Conservation (phyloP, 2,888 invertebrate genomes). For the Scaptomyza reducta region DNA sequence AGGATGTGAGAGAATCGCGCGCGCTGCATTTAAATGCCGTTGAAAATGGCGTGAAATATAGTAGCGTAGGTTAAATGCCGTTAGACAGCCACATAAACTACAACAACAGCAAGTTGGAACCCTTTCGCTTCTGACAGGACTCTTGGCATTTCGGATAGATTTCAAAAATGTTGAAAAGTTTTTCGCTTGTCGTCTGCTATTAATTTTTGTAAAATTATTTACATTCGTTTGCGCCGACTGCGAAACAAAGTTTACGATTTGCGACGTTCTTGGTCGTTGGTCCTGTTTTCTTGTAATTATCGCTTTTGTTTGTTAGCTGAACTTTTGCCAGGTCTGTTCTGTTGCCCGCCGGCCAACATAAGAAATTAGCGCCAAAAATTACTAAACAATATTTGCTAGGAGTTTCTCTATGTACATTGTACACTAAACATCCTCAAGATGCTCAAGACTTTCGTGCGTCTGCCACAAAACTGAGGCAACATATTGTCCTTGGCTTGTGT, state of each 20-base stretch:
- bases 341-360: constrained; percentile 76
- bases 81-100: constrained; percentile 80
- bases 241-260: constrained; percentile 52
- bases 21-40: constrained; percentile 80
- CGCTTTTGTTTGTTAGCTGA: constrained; percentile 77
- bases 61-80: constrained; percentile 83
- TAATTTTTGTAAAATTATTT: constrained; percentile 75
- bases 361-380: constrained; percentile 80
- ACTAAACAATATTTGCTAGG: constrained; percentile 75
- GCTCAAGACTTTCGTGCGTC: constrained; percentile 11
- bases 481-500: constrained; percentile 64
- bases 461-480: constrained; percentile 57
- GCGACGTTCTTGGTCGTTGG: neutral
- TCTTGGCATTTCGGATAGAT: constrained; percentile 34
- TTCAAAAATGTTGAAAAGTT: constrained; percentile 61
- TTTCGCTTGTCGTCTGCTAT: constrained; percentile 68
- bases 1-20: constrained; percentile 44
- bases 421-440: constrained; percentile 39
- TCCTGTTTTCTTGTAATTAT: constrained; percentile 79
- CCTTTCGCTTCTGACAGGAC: constrained; percentile 69
- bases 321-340: constrained; percentile 68
- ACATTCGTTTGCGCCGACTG: constrained; percentile 62
- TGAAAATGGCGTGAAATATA: constrained; percentile 82
- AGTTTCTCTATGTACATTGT: constrained; percentile 6
- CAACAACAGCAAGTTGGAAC: constrained; percentile 65